Conservation (phyloP, 2,113 vertebrate genomes). For the Apistogramma diplotaenia region DNA sequence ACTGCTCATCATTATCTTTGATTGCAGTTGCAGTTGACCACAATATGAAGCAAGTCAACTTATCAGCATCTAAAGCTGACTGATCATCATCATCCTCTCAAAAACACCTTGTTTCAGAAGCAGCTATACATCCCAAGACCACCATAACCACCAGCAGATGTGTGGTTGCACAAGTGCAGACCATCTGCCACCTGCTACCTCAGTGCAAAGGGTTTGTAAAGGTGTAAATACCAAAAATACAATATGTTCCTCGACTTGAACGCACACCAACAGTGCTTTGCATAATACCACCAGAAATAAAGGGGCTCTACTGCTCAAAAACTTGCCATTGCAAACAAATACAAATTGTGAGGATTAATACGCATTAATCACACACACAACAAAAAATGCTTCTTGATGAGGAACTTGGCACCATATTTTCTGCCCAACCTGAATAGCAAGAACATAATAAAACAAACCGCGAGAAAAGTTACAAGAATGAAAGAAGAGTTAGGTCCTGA, state of each 20-base stretch:
- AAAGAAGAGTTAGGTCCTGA: not conserved
- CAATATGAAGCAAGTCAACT: too few species aligned
- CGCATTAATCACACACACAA: not conserved
- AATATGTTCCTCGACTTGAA: too few species aligned
- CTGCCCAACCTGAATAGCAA: not conserved
- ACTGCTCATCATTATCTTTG: not conserved
- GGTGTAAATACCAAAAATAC: too few species aligned
- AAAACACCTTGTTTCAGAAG: not conserved
- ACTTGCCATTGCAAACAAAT: not conserved
- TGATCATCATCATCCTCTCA: not conserved
- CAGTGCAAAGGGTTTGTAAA: not conserved
- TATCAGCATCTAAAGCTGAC: too few species aligned
- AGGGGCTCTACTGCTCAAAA: too few species aligned
- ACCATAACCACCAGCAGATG: not conserved
- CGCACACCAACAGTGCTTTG: too few species aligned
- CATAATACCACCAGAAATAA: too few species aligned
- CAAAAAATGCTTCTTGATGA: not conserved
- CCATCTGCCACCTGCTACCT: not conserved
- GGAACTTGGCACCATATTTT: not conserved
- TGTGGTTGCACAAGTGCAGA: too few species aligned
- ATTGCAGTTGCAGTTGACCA: not conserved
- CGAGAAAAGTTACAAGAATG: not conserved
- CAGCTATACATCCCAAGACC: not conserved
- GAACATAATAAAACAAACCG: not conserved
- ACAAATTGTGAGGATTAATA: not conserved